Evolutionary conservation across 2,113 vertebrate genomes (phyloP).

Genomic region (Nothocercus nigrocapillus): DNA sequence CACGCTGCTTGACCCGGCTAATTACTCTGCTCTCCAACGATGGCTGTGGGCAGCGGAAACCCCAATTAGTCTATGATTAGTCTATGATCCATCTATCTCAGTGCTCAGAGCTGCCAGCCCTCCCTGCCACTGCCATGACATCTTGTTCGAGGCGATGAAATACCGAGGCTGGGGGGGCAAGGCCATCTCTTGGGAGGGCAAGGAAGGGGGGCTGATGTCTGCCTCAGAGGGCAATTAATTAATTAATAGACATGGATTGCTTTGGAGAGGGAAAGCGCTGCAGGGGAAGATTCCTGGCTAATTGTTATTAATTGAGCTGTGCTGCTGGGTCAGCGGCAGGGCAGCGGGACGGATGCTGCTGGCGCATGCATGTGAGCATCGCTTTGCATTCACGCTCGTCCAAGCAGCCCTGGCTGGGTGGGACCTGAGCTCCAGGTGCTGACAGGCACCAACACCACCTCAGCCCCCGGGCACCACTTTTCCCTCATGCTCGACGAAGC

Average conservation of each 20-base stretch:
- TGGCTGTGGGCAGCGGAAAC: background rate
- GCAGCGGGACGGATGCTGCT: accelerated
- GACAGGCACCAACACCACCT: background rate
- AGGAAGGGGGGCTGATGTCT: background rate
- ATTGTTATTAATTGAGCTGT: slow-evolving; percentile 32
- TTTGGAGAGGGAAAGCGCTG: background rate
- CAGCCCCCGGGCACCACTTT: accelerated
- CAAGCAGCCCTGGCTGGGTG: background rate
- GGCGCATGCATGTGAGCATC: background rate
- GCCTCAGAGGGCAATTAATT: background rate
- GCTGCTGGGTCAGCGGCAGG: slow-evolving; percentile 20
- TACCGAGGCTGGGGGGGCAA: no score
- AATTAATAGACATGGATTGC: background rate
- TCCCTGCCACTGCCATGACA: background rate
- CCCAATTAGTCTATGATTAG: background rate
- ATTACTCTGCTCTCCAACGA: accelerated
- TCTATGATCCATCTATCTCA: background rate
- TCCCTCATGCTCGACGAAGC: background rate
- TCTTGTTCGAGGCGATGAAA: background rate
- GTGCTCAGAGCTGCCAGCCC: background rate
- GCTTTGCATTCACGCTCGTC: background rate
- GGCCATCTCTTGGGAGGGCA: background rate
- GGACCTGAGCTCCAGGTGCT: background rate
- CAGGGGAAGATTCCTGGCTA: slow-evolving; percentile 30
- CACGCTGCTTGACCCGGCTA: accelerated